Evolutionary conservation across 2,113 vertebrate genomes (phyloP).

Genomic region (Sylvietta virens): DNA sequence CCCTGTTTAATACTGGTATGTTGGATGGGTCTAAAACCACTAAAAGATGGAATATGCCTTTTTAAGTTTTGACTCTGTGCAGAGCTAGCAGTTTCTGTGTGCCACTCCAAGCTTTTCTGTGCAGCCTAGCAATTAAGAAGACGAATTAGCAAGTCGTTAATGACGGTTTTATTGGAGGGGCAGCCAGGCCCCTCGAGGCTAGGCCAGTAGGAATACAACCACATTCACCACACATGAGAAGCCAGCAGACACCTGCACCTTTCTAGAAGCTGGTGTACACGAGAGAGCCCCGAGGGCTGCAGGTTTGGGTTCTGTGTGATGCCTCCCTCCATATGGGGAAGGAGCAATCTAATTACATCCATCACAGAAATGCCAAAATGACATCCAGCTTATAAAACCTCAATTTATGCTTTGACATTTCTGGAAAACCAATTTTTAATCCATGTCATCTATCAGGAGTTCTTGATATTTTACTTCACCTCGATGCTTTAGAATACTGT

Average conservation of each 20-base stretch:
- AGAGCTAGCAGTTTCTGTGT: neutral
- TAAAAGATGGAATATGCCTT: accelerated
- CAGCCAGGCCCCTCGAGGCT: neutral
- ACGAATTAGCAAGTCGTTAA: neutral
- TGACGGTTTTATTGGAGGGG: neutral
- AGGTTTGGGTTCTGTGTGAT: neutral
- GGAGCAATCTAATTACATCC: neutral
- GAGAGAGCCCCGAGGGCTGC: neutral
- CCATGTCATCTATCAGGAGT: neutral
- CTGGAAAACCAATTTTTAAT: neutral
- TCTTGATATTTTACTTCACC: neutral
- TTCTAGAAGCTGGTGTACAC: neutral
- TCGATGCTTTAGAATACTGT: neutral
- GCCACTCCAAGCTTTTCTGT: neutral
- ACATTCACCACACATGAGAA: accelerated
- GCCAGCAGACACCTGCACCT: neutral
- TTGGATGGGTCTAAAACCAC: neutral
- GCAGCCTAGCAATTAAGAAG: neutral
- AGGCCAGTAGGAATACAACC: neutral
- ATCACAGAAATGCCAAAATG: neutral
- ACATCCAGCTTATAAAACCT: neutral
- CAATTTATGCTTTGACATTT: neutral
- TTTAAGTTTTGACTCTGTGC: neutral
- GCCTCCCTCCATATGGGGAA: neutral
- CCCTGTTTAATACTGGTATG: accelerated